Conservation (phyloP, 2,797 vertebrate species). For the Takifugu rubripes region DNA sequence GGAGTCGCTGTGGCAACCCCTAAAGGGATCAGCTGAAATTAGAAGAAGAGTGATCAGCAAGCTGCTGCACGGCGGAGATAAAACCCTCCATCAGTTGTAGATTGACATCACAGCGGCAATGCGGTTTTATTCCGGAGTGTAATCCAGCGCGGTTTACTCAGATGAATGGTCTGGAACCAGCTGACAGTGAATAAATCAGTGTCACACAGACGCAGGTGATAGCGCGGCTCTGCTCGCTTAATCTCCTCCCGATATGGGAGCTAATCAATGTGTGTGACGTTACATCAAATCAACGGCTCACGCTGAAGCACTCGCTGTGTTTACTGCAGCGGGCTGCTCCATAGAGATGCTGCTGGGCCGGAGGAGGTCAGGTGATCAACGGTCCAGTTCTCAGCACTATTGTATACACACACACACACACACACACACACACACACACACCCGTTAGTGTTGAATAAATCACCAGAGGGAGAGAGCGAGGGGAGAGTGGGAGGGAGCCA, state of each 20-base stretch:
- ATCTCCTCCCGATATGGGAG: slow-evolving; percentile 42
- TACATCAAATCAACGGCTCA: slow-evolving; percentile 66
- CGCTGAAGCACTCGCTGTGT: slow-evolving; percentile 35
- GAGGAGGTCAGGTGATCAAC: slow-evolving; percentile 39
- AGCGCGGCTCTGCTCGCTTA: slow-evolving; percentile 39
- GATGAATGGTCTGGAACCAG: not conserved
- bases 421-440: too few species aligned
- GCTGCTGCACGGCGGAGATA: not conserved
- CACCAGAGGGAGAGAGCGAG: slow-evolving; percentile 21
- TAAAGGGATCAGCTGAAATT: too few species aligned
- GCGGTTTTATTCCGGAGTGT: not conserved
- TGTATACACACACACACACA: slow-evolving; percentile 17
- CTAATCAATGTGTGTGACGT: slow-evolving; percentile 44
- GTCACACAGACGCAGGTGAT: slow-evolving; percentile 47
- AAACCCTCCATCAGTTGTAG: not conserved
- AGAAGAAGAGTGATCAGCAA: not conserved
- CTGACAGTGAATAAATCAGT: slow-evolving; percentile 36
- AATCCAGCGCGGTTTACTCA: not conserved
- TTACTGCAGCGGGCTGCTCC: slow-evolving; percentile 25
- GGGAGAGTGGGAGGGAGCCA: slow-evolving; percentile 12
- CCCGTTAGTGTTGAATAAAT: slow-evolving; percentile 55
- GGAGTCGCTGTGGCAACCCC: too few species aligned
- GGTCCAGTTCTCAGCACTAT: slow-evolving; percentile 33
- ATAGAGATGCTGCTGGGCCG: slow-evolving; percentile 24
- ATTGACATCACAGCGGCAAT: not conserved